Evolutionary conservation across 2,888 invertebrate species (phyloP).

Genomic region (Digitonthophagus gazella): DNA sequence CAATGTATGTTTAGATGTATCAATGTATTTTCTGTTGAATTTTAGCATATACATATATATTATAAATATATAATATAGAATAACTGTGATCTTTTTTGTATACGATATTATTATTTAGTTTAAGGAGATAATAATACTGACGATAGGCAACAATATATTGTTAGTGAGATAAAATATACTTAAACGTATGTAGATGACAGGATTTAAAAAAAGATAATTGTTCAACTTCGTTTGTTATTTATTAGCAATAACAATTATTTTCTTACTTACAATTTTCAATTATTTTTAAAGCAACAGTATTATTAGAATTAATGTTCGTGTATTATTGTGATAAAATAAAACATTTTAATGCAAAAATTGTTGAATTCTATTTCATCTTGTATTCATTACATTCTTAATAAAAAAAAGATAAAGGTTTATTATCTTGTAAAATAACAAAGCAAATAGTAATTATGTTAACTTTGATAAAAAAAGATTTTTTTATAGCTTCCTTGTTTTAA

Average conservation of each 20-base stretch:
- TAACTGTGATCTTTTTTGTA: constrained; percentile 46
- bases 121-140: neutral
- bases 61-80: constrained; percentile 29
- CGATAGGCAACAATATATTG: neutral
- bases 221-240: neutral
- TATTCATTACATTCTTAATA: neutral
- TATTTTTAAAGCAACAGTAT: constrained; percentile 17
- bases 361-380: neutral
- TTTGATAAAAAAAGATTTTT: neutral
- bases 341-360: constrained; percentile 5
- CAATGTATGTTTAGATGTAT: constrained; percentile 5
- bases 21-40: constrained; percentile 1
- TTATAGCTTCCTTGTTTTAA: neutral
- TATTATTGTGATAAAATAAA: constrained; percentile 20
- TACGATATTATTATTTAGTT: constrained; percentile 35
- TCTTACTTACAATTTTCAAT: neutral
- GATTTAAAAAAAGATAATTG: neutral
- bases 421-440: neutral
- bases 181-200: neutral
- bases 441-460: neutral
- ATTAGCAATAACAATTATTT: constrained; percentile 1
- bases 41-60: constrained; percentile 28
- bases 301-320: constrained; percentile 21
- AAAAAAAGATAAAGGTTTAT: neutral
- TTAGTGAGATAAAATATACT: neutral